These are phyloP conservation scores for Oegoconia quadripuncta DNA, from an alignment of 2,888 invertebrate genomes.

Conservation along the genomic window DNA sequence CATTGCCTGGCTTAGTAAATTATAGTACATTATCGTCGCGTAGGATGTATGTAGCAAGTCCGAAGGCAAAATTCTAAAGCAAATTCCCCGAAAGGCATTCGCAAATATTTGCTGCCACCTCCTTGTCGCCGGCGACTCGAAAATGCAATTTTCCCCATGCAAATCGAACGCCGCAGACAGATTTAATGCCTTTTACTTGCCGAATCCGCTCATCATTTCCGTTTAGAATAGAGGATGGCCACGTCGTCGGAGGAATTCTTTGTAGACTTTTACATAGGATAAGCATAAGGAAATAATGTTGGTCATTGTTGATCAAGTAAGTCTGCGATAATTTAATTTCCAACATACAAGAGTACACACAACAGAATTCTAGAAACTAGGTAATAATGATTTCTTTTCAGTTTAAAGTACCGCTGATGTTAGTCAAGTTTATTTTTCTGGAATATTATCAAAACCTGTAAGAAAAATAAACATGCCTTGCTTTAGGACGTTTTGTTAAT, in stretches of 20 bases:
- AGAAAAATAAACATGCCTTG: no score
- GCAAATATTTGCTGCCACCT: conserved; percentile 59
- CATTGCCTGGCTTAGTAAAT: conserved; percentile 18
- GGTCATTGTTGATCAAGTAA: no score
- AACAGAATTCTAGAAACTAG: no score
- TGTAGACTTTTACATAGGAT: no score
- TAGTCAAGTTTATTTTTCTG: no score
- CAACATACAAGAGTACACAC: no score
- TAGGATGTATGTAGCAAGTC: conserved; percentile 19
- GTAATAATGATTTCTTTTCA: no score
- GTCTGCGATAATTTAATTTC: no score
- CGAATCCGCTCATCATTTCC: conserved; percentile 67
- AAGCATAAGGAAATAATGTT: no score
- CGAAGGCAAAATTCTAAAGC: conserved; percentile 37
- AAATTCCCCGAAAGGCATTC: conserved; percentile 51
- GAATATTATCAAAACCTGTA: no score
- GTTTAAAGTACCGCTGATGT: no score
- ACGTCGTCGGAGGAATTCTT: conserved; percentile 30
- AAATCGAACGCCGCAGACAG: conserved; percentile 72
- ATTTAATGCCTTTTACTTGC: conserved; percentile 72
- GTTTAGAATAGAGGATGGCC: conserved; percentile 45
- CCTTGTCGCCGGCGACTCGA: conserved; percentile 57
- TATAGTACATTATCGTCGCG: conserved; percentile 16
- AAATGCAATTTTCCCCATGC: conserved; percentile 75
- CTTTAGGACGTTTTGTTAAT: no score